These are phyloP conservation scores for Chrysocyon brachyurus DNA, from an alignment of 2,797 vertebrate genomes.

Conservation along the genomic window DNA sequence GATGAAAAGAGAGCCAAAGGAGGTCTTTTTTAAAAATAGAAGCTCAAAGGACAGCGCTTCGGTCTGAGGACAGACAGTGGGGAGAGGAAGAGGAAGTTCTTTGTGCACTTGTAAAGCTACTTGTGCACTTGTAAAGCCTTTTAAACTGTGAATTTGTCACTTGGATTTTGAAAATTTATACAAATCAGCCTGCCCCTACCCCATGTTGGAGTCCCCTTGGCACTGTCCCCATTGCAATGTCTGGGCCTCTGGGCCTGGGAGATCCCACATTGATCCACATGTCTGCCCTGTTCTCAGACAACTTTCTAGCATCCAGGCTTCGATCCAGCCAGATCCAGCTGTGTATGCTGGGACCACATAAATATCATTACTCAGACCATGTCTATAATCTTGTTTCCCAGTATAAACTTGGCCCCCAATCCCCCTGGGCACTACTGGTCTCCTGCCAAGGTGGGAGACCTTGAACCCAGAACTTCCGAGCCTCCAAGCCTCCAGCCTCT, in stretches of 20 bases:
- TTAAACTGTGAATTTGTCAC: background rate
- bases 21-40: background rate
- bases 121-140: background rate
- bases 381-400: background rate
- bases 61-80: background rate
- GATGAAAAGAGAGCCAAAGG: background rate
- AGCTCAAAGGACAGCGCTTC: background rate
- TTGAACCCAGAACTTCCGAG: background rate
- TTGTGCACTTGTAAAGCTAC: background rate
- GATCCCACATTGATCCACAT: background rate
- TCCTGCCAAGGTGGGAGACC: background rate
- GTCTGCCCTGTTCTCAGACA: background rate
- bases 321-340: background rate
- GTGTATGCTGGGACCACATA: background rate
- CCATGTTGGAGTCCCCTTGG: background rate
- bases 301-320: background rate
- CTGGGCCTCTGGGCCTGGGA: too few species aligned
- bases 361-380: background rate
- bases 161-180: background rate
- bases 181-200: background rate
- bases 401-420: background rate
- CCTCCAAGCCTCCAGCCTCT: background rate
- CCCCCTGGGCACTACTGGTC: background rate
- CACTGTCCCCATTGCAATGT: background rate
- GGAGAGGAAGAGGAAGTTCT: too few species aligned